Evolutionary conservation across 2,113 vertebrate species (phyloP).

Genomic region (Phocoena sinus): DNA sequence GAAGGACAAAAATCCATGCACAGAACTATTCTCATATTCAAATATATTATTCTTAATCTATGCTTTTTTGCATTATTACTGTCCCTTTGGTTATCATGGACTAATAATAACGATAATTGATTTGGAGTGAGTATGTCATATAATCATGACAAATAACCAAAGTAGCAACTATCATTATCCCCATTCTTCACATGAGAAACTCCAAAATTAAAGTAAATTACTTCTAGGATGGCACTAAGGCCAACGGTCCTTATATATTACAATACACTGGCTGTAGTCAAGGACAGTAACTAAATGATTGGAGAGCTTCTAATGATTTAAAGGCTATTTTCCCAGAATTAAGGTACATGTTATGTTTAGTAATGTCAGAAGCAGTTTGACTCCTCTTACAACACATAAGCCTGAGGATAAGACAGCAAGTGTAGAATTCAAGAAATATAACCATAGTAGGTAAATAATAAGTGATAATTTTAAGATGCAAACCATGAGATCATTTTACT

Average conservation of each 20-base stretch:
- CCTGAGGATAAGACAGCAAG: not conserved
- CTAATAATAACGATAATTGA: not conserved
- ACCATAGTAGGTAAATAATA: not conserved
- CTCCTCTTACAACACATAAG: not conserved
- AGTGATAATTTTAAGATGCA: constrained; percentile 15
- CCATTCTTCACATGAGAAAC: not conserved
- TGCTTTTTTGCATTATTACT: not conserved
- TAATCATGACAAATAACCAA: not conserved
- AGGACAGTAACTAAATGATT: not conserved
- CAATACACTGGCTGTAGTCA: not conserved
- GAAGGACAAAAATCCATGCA: not conserved
- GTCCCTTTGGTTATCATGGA: not conserved
- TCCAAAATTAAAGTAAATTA: constrained; percentile 4
- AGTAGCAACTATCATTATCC: not conserved
- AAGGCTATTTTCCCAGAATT: not conserved
- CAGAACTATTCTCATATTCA: not conserved
- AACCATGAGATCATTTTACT: not conserved
- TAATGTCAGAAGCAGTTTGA: not conserved
- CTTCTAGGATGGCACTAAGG: not conserved
- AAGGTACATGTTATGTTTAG: not conserved
- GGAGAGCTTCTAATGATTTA: not conserved
- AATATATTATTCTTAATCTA: not conserved
- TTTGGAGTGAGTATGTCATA: not conserved
- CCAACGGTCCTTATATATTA: not conserved
- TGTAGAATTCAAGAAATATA: not conserved